phyloP scores from a whole-genome alignment of 2,797 vertebrate genomes.

The Perodicticus potto region DNA sequence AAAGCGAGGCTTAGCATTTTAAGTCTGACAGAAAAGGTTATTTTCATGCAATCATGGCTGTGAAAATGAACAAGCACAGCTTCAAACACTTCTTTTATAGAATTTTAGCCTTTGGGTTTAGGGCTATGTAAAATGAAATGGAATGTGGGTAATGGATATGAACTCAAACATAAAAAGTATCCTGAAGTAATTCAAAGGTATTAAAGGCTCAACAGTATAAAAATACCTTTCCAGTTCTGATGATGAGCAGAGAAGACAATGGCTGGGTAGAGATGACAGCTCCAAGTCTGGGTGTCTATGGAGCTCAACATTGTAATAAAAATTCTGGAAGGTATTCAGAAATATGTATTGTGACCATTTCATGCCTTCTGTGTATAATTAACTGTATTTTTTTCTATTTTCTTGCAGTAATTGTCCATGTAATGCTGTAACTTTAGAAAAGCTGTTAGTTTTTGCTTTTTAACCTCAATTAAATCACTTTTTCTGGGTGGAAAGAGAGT shows the following conservation, averaged over 20 bases:
- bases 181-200: not conserved
- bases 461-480: not conserved
- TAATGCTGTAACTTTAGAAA: not conserved
- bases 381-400: not conserved
- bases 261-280: accelerated
- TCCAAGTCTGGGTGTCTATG: not conserved
- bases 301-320: not conserved
- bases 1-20: not conserved
- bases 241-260: not conserved
- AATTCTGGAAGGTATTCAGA: not conserved
- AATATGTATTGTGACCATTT: not conserved
- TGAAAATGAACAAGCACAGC: not conserved
- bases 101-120: constrained; percentile 12
- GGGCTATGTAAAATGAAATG: not conserved
- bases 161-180: not conserved
- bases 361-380: not conserved
- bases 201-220: not conserved
- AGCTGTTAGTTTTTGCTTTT: not conserved
- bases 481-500: not conserved
- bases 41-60: not conserved
- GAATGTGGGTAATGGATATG: not conserved
- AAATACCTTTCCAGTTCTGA: not conserved
- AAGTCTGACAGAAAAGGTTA: not conserved
- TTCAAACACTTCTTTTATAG: not conserved
- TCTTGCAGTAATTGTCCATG: not conserved